phyloP scores from a whole-genome alignment of 2,797 vertebrate genomes.

The Pangasius mekongensis region DNA sequence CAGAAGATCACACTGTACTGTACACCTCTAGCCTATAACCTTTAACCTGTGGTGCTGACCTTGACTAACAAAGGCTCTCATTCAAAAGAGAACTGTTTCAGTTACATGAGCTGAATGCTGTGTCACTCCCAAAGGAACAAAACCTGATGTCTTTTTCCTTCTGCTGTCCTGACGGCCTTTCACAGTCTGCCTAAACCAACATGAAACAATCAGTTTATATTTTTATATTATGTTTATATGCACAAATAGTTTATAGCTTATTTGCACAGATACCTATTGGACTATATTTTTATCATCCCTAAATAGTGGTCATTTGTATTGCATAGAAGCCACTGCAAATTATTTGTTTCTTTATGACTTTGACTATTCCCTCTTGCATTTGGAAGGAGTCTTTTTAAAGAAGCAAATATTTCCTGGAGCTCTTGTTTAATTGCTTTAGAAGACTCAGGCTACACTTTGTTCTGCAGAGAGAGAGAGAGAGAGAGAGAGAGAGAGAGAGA shows the following conservation, averaged over 20 bases:
- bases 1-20: background rate
- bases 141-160: slow-evolving; percentile 11
- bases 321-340: background rate
- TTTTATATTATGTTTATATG: background rate
- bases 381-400: background rate
- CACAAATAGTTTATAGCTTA: background rate
- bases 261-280: background rate
- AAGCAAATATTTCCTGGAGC: background rate
- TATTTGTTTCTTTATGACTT: background rate
- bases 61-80: slow-evolving; percentile 18
- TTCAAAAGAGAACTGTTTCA: slow-evolving; percentile 33
- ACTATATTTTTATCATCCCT: background rate
- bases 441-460: background rate
- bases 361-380: background rate
- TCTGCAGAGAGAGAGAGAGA: background rate
- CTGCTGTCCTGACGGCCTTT: slow-evolving; percentile 21
- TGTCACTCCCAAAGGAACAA: slow-evolving; percentile 40
- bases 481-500: background rate
- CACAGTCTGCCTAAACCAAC: background rate
- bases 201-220: background rate
- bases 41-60: background rate
- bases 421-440: slow-evolving; percentile 15
- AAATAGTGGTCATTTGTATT: background rate
- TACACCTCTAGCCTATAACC: slow-evolving; percentile 2
- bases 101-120: slow-evolving; percentile 41